Base-by-base conservation (phyloP, 2,888 invertebrate species). In the Pachycephus smyrnensis region DNA sequence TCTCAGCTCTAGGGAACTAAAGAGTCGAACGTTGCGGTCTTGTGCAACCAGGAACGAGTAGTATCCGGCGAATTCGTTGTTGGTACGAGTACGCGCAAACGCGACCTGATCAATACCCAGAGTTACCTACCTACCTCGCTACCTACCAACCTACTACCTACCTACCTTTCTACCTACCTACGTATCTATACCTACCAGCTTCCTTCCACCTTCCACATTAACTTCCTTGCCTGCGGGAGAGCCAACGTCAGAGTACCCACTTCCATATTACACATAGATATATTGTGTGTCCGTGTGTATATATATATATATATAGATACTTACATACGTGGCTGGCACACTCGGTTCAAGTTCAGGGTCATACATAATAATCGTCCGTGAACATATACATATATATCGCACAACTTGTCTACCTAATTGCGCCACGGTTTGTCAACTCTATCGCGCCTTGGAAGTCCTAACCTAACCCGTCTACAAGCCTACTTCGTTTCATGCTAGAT, bases 61-160 rank as follows among this genome's bases (percentile, higher is more conserved):
- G 78, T 69, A 76, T 77, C 77, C 76, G 80, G 81, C 71, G 75
- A 81, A 81, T 85, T 83, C 81, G 80, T 81, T 81, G 84, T 80
- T 82, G 81, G 82, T 80, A 81, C 82, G 80, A 77, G 77, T 81
- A 82, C 82, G 84, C 84, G 85, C 84, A 83, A 85, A 84, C 83
- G 82, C 84, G 82, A 81, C 80, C 81, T 86, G 85, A 85, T 86
- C 86, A 86, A 85, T 86, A 86, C 82, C 84, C 83, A 81, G 81
- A 81, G 83, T 83, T 82, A 81, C 81, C 80, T 80, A 81, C 81
- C 77, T 82, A 82, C 80, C 55, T 55, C 2, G 1, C 76, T 80
- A 80, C 75, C 77, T 73, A 75, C 40, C 80, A 73, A 75, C 79
- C 80, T 75, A 80, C 76, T 79, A 76, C 78, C 79, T 37, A 37